Evolutionary conservation across 2,797 vertebrate genomes (phyloP).

Genomic region (Cyprinella venusta): DNA sequence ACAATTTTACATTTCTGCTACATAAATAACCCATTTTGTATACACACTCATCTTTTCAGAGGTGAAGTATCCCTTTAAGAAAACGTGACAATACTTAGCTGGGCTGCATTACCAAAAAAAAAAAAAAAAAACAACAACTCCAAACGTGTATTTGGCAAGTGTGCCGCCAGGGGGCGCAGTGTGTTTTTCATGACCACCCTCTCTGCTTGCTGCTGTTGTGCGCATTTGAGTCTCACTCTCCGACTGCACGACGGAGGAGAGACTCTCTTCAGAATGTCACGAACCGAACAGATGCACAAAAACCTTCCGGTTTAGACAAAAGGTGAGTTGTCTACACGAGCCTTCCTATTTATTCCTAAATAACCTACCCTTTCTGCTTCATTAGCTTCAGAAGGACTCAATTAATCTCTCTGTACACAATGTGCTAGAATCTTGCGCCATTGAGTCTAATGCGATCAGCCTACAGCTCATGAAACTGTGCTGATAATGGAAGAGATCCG

Average conservation of each 20-base stretch:
- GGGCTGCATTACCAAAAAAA: not conserved
- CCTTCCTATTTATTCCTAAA: accelerated
- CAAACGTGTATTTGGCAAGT: not conserved
- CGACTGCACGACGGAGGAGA: not conserved
- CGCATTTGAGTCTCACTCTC: not conserved
- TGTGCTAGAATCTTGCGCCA: not conserved
- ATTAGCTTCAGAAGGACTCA: not conserved
- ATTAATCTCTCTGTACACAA: not conserved
- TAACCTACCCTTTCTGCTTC: not conserved
- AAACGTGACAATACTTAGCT: not conserved
- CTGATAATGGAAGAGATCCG: not conserved
- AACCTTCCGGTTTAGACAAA: conserved; percentile 19
- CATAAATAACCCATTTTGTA: too few species aligned
- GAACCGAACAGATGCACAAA: not conserved
- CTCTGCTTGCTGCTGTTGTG: not conserved
- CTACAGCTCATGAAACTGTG: not conserved
- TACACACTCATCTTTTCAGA: too few species aligned
- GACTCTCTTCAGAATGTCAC: conserved; percentile 10
- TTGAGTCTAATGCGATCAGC: conserved; percentile 18
- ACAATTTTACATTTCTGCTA: too few species aligned
- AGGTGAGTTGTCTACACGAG: conserved; percentile 4
- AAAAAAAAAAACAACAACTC: too few species aligned
- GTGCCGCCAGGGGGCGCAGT: not conserved
- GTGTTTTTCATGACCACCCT: not conserved
- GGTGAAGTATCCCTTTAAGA: too few species aligned